These are phyloP conservation scores for Agelaius phoeniceus DNA, from an alignment of 2,113 vertebrate species.

Conservation along the genomic window DNA sequence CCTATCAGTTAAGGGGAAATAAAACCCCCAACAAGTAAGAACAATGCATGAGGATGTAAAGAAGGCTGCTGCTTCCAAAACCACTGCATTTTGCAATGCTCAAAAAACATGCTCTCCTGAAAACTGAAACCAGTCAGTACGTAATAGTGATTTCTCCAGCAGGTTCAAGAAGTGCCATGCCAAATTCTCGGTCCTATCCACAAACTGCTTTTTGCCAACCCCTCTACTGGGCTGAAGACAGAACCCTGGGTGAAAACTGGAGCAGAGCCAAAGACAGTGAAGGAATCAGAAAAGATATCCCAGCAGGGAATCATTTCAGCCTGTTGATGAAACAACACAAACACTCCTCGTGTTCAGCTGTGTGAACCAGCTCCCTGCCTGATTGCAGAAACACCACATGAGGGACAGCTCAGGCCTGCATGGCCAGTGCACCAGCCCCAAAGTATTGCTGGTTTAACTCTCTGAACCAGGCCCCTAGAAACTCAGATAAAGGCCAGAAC, in stretches of 20 bases:
- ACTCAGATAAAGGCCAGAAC: background rate
- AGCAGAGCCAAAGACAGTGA: background rate
- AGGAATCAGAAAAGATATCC: background rate
- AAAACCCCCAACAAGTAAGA: background rate
- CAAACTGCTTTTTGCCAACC: background rate
- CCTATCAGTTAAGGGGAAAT: background rate
- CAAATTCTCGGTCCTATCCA: background rate
- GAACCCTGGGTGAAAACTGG: background rate
- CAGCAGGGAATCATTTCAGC: background rate
- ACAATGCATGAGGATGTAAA: background rate
- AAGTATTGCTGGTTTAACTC: background rate
- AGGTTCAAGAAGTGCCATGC: background rate
- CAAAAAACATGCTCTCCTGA: background rate
- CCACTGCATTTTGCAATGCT: background rate
- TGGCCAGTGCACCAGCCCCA: background rate
- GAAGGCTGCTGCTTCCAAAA: background rate
- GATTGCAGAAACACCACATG: background rate
- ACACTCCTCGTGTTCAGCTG: background rate
- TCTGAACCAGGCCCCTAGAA: background rate
- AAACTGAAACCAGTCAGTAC: background rate
- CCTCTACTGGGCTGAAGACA: background rate
- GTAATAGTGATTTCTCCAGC: background rate
- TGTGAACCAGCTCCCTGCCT: background rate
- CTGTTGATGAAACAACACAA: background rate
- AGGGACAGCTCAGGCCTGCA: background rate